Evolutionary conservation across 1,140 invertebrate species (phyloP), one percentile per base, ranked within the genome.

Genomic region (Atta texana): DNA sequence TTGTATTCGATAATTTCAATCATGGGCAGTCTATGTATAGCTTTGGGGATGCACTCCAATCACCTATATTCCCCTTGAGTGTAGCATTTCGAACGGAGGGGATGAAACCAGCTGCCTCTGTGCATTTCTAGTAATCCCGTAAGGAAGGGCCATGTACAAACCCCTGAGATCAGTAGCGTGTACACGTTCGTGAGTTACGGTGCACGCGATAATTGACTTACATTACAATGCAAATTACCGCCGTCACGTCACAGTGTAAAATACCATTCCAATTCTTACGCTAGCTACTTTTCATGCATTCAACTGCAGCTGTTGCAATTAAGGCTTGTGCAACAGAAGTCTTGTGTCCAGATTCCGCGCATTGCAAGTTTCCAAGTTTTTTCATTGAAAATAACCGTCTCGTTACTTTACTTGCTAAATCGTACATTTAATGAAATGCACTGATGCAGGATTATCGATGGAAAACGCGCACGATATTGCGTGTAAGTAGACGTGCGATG

Each of bases 191-290:
- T 88, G 89, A 90, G 76, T 88, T 90, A 90, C 75, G 81, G 63
- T 88, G 72, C 89, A 84, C 80, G 86, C 75, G 75, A 78, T 90
- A 90, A 90, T 90, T 88, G 89, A 90, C 89, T 90, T 81, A 63
- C 89, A 88, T 90, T 90, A 90, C 75, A 63, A 90, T 90, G 89
- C 89, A 90, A 90, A 90, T 90, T 90, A 90, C 86, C 57, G 24
- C 21, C 31, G 88, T 88, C 89, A 90, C 89, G 89, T 88, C 63
- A 90, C 53, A 28, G 85, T 44, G 86, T 57, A 61, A 88, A 90
- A 76, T 81, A 55, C 71, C 74, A 87, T 53, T 82, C 76, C 55
- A 57, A 88, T 90, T 88, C 81, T 80, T 80, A 81, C 75, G 68
- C 51, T 53, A 55, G 71, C 34, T 80, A 74, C 69, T 75, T 71